Evolutionary conservation across 2,888 invertebrate species (phyloP).

Genomic region (Lasioglossum figueresi): DNA sequence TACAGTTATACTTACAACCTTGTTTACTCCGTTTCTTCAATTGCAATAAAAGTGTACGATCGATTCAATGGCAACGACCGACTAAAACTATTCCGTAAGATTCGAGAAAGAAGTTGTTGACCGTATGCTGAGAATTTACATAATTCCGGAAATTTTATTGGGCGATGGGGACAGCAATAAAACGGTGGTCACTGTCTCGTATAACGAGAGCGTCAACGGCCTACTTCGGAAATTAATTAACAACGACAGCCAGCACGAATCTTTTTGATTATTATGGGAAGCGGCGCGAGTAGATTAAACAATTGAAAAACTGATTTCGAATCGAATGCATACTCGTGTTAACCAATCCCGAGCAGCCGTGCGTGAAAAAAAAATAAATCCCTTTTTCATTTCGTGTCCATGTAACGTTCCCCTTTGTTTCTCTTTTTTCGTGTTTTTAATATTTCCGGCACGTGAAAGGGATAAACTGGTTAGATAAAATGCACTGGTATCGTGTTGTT

Average conservation of each 20-base stretch:
- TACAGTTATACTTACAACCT: not conserved
- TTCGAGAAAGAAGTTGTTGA: slow-evolving; percentile 19
- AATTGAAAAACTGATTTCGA: slow-evolving; percentile 54
- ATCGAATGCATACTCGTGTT: not conserved
- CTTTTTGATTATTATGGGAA: slow-evolving; percentile 33
- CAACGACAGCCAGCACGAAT: slow-evolving; percentile 8
- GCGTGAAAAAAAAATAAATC: slow-evolving; percentile 16
- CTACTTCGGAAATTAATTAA: slow-evolving; percentile 56
- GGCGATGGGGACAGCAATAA: not conserved
- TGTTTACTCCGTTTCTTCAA: not conserved
- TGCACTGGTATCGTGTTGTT: slow-evolving; percentile 5
- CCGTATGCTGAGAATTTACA: slow-evolving; percentile 40
- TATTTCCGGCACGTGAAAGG: slow-evolving; percentile 2
- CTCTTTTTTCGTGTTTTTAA: slow-evolving; percentile 15
- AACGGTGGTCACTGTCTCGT: slow-evolving; percentile 30
- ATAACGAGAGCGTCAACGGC: slow-evolving; percentile 49
- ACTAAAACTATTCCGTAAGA: slow-evolving; percentile 25
- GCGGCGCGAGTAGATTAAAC: slow-evolving; percentile 52
- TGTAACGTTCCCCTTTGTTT: not conserved
- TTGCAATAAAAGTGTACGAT: slow-evolving; percentile 7
- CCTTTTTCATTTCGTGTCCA: slow-evolving; percentile 4
- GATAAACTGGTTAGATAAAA: slow-evolving; percentile 30
- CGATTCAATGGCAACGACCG: slow-evolving; percentile 11
- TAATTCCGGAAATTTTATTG: slow-evolving; percentile 43
- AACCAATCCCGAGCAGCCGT: slow-evolving; percentile 4